A percentile compares a stretch with the other conserved stretches of the same genome.
Evolutionary conservation across 1,140 invertebrate species (phyloP).

Genomic region (Zaprionus tsacasi): DNA sequence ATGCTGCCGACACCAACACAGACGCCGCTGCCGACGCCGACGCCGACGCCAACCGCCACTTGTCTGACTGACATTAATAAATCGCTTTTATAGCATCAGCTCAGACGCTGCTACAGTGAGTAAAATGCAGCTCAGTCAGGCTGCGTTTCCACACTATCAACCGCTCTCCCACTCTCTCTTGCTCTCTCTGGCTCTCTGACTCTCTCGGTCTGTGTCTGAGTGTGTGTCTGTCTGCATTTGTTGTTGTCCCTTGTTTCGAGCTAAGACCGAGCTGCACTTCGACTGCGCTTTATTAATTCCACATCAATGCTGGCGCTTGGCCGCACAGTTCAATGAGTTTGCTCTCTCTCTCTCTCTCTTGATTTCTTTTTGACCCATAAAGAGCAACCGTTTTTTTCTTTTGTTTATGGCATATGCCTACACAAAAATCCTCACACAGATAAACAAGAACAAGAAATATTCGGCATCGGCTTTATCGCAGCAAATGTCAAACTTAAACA

Average conservation of each 20-base stretch:
- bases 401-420: conserved; percentile 53
- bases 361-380: conserved; percentile 35
- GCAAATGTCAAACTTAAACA: conserved; percentile 52
- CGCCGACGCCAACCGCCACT: conserved; percentile 69
- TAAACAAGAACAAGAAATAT: conserved; percentile 18
- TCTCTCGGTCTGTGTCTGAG: background rate
- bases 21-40: conserved; percentile 10
- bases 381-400: conserved; percentile 48
- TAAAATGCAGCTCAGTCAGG: conserved; percentile 58
- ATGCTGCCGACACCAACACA: background rate
- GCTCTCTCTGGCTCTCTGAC: too few relatives aligned
- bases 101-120: conserved; percentile 39
- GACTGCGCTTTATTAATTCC: conserved; percentile 74
- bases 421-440: conserved; percentile 14
- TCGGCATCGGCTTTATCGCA: conserved; percentile 32
- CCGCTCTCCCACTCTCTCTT: background rate
- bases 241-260: conserved; percentile 50
- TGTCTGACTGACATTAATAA: conserved; percentile 82
- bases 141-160: conserved; percentile 9
- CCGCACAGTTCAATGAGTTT: conserved; percentile 65
- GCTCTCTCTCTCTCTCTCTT: background rate
- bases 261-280: conserved; percentile 53
- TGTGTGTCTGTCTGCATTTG: conserved; percentile 17
- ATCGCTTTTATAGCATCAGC: conserved; percentile 75
- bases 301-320: conserved; percentile 65